A percentile compares a stretch with the other conserved stretches of the same genome.
Conservation (phyloP, 2,888 invertebrate species). For the Caenorhabditis sp. region DNA sequence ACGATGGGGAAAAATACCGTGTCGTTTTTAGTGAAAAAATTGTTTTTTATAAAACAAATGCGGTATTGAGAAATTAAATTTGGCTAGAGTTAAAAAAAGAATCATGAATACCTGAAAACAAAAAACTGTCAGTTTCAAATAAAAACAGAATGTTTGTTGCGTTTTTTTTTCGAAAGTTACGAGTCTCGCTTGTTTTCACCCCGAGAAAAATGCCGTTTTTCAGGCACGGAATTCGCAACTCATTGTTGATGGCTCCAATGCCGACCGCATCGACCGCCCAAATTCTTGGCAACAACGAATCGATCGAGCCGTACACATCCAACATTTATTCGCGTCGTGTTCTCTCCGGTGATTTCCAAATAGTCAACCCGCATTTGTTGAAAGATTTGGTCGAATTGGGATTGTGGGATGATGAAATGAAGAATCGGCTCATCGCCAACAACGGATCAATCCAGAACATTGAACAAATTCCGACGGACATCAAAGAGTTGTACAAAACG, state of each 20-base stretch:
- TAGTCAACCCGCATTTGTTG: slow-evolving; percentile 93
- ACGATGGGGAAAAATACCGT: no score
- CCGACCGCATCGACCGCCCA: slow-evolving; percentile 98
- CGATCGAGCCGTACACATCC: slow-evolving; percentile 95
- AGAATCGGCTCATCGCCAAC: slow-evolving; percentile 87
- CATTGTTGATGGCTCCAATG: slow-evolving; percentile 93
- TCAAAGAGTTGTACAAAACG: slow-evolving; percentile 74
- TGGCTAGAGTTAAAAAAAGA: no score
- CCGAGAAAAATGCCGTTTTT: slow-evolving; percentile 1
- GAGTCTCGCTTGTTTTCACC: no score
- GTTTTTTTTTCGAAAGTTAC: no score
- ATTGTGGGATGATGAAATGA: slow-evolving; percentile 94
- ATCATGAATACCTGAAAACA: no score
- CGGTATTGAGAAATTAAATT: no score
- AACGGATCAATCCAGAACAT: slow-evolving; percentile 86
- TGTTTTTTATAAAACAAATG: no score
- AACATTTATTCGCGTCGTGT: slow-evolving; percentile 94
- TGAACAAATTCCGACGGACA: slow-evolving; percentile 68
- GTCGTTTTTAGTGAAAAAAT: no score
- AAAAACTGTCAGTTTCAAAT: no score
- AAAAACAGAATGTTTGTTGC: no score
- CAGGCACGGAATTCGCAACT: slow-evolving; percentile 87
- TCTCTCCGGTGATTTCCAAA: slow-evolving; percentile 79
- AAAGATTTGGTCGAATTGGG: slow-evolving; percentile 88
- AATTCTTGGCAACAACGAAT: slow-evolving; percentile 97